phyloP scores from a whole-genome alignment of 1,140 invertebrate species.

The Melipona quadrifasciata region DNA sequence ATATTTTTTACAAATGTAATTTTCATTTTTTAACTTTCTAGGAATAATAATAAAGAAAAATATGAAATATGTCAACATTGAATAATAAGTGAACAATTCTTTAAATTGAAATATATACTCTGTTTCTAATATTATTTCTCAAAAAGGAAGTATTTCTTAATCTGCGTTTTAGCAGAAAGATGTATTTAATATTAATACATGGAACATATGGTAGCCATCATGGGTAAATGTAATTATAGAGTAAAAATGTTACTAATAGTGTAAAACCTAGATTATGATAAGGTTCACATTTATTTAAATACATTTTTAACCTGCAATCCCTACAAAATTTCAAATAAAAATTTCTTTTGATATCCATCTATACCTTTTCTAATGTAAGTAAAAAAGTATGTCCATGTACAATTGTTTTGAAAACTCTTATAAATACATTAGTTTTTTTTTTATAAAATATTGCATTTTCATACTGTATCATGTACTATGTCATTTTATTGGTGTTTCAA shows the following conservation, averaged over 20 bases:
- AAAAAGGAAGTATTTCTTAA: slow-evolving; percentile 45
- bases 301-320: not conserved
- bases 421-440: slow-evolving; percentile 43
- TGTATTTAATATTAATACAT: slow-evolving; percentile 28
- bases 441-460: slow-evolving; percentile 63
- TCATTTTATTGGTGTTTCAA: slow-evolving; percentile 29
- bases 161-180: slow-evolving; percentile 24
- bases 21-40: slow-evolving; percentile 45
- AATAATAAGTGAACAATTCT: slow-evolving; percentile 41
- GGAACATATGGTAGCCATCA: slow-evolving; percentile 12
- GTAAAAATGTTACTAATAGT: slow-evolving; percentile 23
- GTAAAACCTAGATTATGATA: slow-evolving; percentile 22
- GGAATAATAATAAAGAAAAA: slow-evolving; percentile 46
- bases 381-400: slow-evolving; percentile 55
- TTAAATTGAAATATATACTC: slow-evolving; percentile 43
- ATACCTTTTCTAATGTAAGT: slow-evolving; percentile 39
- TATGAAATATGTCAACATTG: slow-evolving; percentile 42
- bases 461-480: slow-evolving; percentile 20
- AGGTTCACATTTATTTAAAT: slow-evolving; percentile 15
- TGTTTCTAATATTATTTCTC: slow-evolving; percentile 38
- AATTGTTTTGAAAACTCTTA: slow-evolving; percentile 36
- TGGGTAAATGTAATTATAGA: slow-evolving; percentile 16
- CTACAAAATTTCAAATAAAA: slow-evolving; percentile 27
- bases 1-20: slow-evolving; percentile 60
- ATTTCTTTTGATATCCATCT: not conserved